phyloP scores from a whole-genome alignment of 2,888 invertebrate genomes.

The Oscheius myriophilus region DNA sequence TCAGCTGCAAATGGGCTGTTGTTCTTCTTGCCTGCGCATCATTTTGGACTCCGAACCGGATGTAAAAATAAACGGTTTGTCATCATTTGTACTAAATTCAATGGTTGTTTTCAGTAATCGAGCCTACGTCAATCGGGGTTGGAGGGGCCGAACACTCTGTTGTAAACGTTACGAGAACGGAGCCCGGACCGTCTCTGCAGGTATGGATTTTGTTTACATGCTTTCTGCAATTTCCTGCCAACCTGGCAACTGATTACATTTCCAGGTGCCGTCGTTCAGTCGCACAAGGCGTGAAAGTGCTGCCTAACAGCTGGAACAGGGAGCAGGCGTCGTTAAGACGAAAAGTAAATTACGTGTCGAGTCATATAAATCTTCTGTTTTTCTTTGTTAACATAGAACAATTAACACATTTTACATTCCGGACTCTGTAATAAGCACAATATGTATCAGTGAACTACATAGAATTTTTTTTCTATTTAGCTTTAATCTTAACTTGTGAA shows the following conservation, averaged over 20 bases:
- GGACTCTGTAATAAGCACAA: too few relatives aligned
- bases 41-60: constrained; percentile 57
- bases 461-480: too few relatives aligned
- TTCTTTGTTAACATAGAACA: too few relatives aligned
- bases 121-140: constrained; percentile 54
- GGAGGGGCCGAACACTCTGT: constrained; percentile 38
- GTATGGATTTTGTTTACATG: background rate
- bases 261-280: constrained; percentile 33
- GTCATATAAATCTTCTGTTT: too few relatives aligned
- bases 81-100: background rate
- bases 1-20: constrained; percentile 46
- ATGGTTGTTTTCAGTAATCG: constrained; percentile 48
- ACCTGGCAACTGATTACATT: too few relatives aligned
- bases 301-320: background rate
- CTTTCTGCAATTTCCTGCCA: background rate
- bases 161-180: constrained; percentile 1
- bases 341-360: too few relatives aligned
- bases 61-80: constrained; percentile 59
- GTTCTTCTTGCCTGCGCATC: constrained; percentile 52
- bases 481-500: too few relatives aligned
- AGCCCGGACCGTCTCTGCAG: constrained; percentile 37
- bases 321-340: too few relatives aligned
- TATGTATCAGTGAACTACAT: too few relatives aligned
- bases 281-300: constrained; percentile 26
- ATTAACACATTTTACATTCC: too few relatives aligned